phyloP scores from a whole-genome alignment of 2,888 invertebrate species.

The Cantharis nigra region DNA sequence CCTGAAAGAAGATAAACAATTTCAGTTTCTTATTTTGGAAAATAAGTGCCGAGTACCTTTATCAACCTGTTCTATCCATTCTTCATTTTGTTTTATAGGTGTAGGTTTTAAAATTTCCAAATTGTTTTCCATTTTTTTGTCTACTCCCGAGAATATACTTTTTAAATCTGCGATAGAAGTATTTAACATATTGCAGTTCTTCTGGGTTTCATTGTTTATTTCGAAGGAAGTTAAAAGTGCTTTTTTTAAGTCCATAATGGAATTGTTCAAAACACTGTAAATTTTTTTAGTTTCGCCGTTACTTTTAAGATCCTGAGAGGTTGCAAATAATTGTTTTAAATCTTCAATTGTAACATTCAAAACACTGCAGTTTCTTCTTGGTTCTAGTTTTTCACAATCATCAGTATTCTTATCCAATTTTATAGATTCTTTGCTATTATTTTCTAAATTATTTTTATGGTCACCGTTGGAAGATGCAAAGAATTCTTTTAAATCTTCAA shows the following conservation, averaged over 20 bases:
- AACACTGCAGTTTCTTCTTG: neutral
- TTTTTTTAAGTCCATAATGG: neutral
- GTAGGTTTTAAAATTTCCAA: neutral
- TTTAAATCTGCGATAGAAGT: neutral
- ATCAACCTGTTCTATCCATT: neutral
- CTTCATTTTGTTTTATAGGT: neutral
- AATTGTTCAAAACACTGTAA: neutral
- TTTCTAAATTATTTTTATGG: no score
- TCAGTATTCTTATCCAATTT: neutral
- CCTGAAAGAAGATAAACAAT: conserved; percentile 34
- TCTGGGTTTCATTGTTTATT: neutral
- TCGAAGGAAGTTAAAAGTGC: neutral
- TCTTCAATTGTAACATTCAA: neutral
- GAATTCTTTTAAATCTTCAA: neutral
- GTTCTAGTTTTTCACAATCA: neutral
- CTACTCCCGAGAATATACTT: neutral
- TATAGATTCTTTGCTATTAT: no score
- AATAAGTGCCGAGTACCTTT: neutral
- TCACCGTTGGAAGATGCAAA: neutral
- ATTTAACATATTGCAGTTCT: neutral
- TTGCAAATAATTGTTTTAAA: neutral
- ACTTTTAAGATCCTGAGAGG: neutral
- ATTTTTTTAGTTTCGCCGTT: neutral
- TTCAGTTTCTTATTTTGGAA: neutral
- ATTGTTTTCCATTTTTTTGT: neutral